Evolutionary conservation across 2,888 invertebrate genomes (phyloP), one percentile per base, ranked within the genome.

Genomic region (Amblyjoppa proteus): DNA sequence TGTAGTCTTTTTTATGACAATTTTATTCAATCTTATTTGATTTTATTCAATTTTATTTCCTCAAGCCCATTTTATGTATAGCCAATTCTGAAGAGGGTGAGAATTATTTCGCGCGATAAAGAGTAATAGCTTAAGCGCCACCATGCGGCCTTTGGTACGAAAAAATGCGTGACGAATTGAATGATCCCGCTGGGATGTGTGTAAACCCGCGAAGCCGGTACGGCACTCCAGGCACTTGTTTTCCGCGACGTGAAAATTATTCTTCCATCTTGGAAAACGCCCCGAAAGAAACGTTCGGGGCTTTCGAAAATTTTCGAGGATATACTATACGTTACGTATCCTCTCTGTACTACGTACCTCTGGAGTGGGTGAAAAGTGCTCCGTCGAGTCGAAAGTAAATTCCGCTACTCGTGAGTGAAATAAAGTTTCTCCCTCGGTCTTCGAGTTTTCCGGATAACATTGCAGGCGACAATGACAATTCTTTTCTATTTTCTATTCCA

Each of bases 341-440:
- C 28, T 28, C 31, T 61, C n/a, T 9, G 11, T n/a, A 31, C 38
- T 28, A 28, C 51, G 28, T 69, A 53, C 69, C 16, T 25, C 3
- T 25, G 61, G 20, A 69, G 25, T 25, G 6, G 45, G 68, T 20
- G 68, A 68, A 83, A 78, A 73, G 41, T 77, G 34, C 16, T 20
- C 56, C 64, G n/a, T 73, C 49, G 73, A 77, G 82, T 83, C 66
- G 66, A 83, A 73, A 78, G 77, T 78, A 77, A 83, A 83, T 83
- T 83, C 34, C 38, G 58, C 68, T 53, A 38, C 56, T 71, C 73
- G 77, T 28, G 58, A 66, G 68, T 81, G 74, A 68, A 68, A 53
- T 77, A 53, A 76, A 76, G 61, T 76, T 76, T 38, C 25, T 16
- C n/a, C 5, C n/a, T 20, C 3, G 51, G 66, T 69, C 1, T 3